Evolutionary conservation across 2,888 invertebrate genomes (phyloP).

Genomic region (Anticlea derivata): DNA sequence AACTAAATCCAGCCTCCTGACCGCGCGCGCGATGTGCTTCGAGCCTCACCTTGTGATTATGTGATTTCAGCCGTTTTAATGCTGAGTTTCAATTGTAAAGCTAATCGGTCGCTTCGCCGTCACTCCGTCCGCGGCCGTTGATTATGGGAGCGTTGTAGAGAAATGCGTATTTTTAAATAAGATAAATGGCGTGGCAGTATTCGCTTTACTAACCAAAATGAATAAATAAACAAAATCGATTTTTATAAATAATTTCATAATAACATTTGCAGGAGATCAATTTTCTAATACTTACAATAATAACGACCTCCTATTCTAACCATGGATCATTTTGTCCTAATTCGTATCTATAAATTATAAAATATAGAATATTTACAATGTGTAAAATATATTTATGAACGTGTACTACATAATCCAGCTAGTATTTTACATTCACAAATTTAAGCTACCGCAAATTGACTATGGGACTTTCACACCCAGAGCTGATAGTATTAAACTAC

Average conservation of each 20-base stretch:
- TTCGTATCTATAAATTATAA: constrained; percentile 11
- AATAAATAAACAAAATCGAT: neutral
- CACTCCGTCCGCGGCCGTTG: no score
- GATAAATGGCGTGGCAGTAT: no score
- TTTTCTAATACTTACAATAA: constrained; percentile 32
- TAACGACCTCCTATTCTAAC: constrained; percentile 7
- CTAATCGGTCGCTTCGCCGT: no score
- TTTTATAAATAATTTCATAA: neutral
- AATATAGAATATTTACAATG: constrained; percentile 17
- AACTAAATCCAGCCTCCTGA: no score
- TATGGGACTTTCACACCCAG: neutral
- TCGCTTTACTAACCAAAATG: neutral
- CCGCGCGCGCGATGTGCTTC: no score
- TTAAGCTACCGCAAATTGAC: neutral
- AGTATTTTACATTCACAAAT: constrained; percentile 6
- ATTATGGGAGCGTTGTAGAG: no score
- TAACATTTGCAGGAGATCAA: constrained; percentile 29
- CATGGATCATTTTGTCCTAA: constrained; percentile 11
- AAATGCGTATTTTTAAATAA: no score
- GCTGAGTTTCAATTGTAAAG: no score
- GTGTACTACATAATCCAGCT: constrained; percentile 20
- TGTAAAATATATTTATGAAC: constrained; percentile 7
- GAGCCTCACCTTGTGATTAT: no score
- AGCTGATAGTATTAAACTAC: no score
- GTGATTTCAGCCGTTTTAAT: no score